A percentile compares a stretch with the other conserved stretches of the same genome.
phyloP scores from a whole-genome alignment of 1,140 invertebrate species.

The Pseudomyrmex dendroicus region DNA sequence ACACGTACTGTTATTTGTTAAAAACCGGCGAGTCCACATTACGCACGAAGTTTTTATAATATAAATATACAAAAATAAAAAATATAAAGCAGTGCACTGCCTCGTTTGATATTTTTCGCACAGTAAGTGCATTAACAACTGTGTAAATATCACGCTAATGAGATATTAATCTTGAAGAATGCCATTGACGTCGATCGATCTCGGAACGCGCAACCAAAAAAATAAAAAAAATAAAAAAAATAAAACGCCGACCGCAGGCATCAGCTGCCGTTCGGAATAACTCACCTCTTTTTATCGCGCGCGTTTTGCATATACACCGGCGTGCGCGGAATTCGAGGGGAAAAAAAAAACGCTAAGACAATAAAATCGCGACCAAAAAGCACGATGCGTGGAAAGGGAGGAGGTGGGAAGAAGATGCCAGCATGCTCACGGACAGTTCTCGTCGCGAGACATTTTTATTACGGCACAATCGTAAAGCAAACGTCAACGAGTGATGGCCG shows the following conservation, averaged over 20 bases:
- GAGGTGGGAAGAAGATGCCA: neutral
- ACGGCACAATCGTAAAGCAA: slow-evolving; percentile 67
- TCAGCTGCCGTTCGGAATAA: slow-evolving; percentile 36
- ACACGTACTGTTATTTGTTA: too few species aligned
- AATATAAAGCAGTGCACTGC: too few species aligned
- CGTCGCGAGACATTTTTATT: slow-evolving; percentile 64
- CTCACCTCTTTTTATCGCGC: slow-evolving; percentile 26
- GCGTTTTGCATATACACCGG: slow-evolving; percentile 40
- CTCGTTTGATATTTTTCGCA: too few species aligned
- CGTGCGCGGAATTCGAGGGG: neutral
- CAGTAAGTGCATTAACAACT: too few species aligned
- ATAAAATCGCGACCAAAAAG: slow-evolving; percentile 45
- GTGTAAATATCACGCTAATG: neutral
- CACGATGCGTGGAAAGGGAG: slow-evolving; percentile 8
- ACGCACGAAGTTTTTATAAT: too few species aligned
- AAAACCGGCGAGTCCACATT: too few species aligned
- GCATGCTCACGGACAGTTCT: slow-evolving; percentile 27
- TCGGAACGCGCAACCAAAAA: too few species aligned
- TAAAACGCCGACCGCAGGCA: slow-evolving; percentile 24
- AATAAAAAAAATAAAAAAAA: neutral
- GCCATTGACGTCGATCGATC: neutral
- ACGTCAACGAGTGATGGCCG: slow-evolving; percentile 50
- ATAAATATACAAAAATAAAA: too few species aligned
- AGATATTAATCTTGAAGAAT: slow-evolving; percentile 9
- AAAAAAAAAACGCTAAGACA: slow-evolving; percentile 43